Evolutionary conservation across 2,113 vertebrate species (phyloP).

Genomic region (Oreochromis tanganicae): DNA sequence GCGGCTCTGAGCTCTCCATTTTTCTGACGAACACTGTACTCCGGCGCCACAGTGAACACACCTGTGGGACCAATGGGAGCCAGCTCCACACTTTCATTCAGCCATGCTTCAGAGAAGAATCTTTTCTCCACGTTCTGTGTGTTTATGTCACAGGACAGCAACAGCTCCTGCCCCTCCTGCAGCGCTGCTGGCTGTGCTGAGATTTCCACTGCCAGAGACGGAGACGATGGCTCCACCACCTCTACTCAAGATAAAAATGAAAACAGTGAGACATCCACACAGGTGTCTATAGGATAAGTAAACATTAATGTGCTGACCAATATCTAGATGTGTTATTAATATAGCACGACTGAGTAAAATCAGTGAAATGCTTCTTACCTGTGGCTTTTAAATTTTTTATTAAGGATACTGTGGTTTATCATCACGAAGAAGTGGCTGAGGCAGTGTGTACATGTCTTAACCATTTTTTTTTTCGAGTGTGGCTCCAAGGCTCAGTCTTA

Average conservation of each 20-base stretch:
- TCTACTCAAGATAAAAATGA: slow-evolving; percentile 14
- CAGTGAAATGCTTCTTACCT: slow-evolving; percentile 46
- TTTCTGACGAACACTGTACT: slow-evolving; percentile 54
- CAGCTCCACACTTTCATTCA: slow-evolving; percentile 46
- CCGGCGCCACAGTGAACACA: slow-evolving; percentile 38
- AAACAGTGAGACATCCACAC: background rate
- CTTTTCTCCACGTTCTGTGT: slow-evolving; percentile 24
- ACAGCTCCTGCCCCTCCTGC: slow-evolving; percentile 68
- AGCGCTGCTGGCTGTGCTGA: background rate
- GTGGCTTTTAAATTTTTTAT: slow-evolving; percentile 2
- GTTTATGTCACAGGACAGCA: slow-evolving; percentile 66
- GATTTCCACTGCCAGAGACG: slow-evolving; percentile 61
- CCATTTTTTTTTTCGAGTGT: background rate
- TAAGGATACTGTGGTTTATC: background rate
- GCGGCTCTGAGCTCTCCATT: slow-evolving; percentile 69
- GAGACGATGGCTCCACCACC: slow-evolving; percentile 18
- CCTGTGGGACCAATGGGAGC: slow-evolving; percentile 72
- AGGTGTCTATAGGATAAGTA: background rate
- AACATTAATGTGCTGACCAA: background rate
- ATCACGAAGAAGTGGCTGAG: background rate
- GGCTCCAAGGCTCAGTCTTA: background rate
- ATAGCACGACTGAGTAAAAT: background rate
- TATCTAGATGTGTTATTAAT: background rate
- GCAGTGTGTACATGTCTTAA: background rate
- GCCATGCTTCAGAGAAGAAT: slow-evolving; percentile 75